Base-by-base conservation (phyloP, 2,797 vertebrate genomes). In the Synanceia verrucosa region DNA sequence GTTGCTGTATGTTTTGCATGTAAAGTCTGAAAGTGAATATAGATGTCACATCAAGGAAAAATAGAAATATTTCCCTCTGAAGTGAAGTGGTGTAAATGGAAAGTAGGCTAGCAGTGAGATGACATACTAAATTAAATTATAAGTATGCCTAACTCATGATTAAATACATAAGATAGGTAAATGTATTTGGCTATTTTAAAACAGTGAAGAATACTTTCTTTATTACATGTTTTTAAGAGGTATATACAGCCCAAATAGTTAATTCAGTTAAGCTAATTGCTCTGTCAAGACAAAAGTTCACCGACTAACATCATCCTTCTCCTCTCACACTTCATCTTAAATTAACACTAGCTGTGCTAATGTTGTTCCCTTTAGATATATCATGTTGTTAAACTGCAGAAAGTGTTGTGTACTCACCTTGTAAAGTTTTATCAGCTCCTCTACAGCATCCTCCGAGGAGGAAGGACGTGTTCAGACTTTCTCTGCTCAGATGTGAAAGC, bases 401-500 rank as follows among this genome's bases (percentile, higher is more conserved):
- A 65, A 74, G 21, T 1, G 0, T 0, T 21, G 23, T 46, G 36
- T 12, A 26, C 83, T 70, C 70, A 91, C 92, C 79, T 61, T 65
- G 13, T 19, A 16, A 9, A 52, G 70, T 33, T 11, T 51, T 31
- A 1, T 74, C 21, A 28, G 43, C 66, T 78, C 44, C 46, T 81
- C 71, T 74, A 80, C 43, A 48, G 81, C 80, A 88, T 86, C 90
- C 39, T 76, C 50, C 0, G 10, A 8, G n/a, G 31, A n/a, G 2
- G 55, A 43, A 31, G 65, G 10, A 79, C 43, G 13, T 46, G 18
- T n/a, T 37, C 44, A 24, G 62, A 86, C 79, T 91, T 79, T 87
- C 88, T 80, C 84, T 33, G 65, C 4, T 81, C 74, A 63, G 80
- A 81, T 37, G 83, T 50, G 70, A 62, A 10, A 68, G 69, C 48